phyloP scores from a whole-genome alignment of 2,797 vertebrate genomes.

The Darevskia nairensis region DNA sequence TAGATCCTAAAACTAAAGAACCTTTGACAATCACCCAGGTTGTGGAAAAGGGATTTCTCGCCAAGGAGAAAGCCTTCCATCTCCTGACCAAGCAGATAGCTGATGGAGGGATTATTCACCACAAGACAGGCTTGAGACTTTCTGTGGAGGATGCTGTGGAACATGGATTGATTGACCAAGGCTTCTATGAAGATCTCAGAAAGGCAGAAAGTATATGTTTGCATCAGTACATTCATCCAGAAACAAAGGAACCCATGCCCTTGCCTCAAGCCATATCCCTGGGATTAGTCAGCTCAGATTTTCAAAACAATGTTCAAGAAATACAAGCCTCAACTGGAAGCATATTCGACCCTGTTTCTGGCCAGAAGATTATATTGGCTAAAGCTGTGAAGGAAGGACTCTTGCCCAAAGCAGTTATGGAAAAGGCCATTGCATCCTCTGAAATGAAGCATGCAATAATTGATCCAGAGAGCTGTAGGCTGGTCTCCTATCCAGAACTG shows the following conservation, averaged over 20 bases:
- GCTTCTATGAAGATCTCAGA: slow-evolving; percentile 79
- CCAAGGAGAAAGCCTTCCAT: slow-evolving; percentile 78
- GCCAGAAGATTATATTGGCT: slow-evolving; percentile 79
- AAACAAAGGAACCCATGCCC: slow-evolving; percentile 67
- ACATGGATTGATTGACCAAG: slow-evolving; percentile 82
- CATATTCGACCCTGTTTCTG: slow-evolving; percentile 77
- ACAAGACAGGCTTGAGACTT: slow-evolving; percentile 89
- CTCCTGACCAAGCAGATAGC: slow-evolving; percentile 88
- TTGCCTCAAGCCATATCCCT: slow-evolving; percentile 62
- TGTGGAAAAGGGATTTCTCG: slow-evolving; percentile 83
- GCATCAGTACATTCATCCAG: slow-evolving; percentile 68
- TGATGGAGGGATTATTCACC: slow-evolving; percentile 92
- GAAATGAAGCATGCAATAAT: slow-evolving; percentile 78
- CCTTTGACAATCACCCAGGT: slow-evolving; percentile 83
- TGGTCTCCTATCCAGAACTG: slow-evolving; percentile 90
- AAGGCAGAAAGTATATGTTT: slow-evolving; percentile 72
- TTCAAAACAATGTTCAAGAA: slow-evolving; percentile 76
- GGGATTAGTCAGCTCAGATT: slow-evolving; percentile 60
- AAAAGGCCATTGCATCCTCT: slow-evolving; percentile 75
- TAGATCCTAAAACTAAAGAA: slow-evolving; percentile 84
- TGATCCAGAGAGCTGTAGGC: slow-evolving; percentile 83
- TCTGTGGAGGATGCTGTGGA: slow-evolving; percentile 84
- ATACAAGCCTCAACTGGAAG: slow-evolving; percentile 76
- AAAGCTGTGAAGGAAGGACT: slow-evolving; percentile 81
- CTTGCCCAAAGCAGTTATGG: slow-evolving; percentile 73